Evolutionary conservation across 2,797 vertebrate genomes (phyloP), one percentile per base, ranked within the genome.

Genomic region (Tachyglossus aculeatus): DNA sequence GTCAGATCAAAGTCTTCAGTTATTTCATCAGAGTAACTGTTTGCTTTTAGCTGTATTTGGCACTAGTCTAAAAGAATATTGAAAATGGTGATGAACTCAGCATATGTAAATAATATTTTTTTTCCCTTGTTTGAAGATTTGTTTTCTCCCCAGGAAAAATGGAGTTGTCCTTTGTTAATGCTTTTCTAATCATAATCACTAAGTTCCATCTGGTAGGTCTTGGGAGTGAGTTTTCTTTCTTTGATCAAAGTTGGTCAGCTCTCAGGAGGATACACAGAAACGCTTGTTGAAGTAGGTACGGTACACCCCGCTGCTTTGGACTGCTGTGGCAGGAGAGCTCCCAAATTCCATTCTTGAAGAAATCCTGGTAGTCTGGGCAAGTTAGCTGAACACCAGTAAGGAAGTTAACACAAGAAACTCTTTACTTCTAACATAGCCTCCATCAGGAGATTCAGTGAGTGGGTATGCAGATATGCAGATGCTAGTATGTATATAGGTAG

Each of bases 61-160:
- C 78, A 80, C 72, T 37, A 53, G 34, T 83, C 86, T 86, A 72
- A 84, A 85, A 86, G 83, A 85, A 84, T 31, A 31, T 88, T 62
- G 71, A 87, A 88, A 86, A 83, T 84, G 21, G 62, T 74, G 81
- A 85, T 85, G 86, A 86, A 86, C 34, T 73, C 82, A 79, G 50
- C 68, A 56, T 65, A 33, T 70, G 72, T 82, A 81, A 89, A 83
- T 84, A 88, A 79, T 63, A 78, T 33, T 76, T 78, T 71, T 78
- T 41, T 51, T 73, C 56, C 78, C 81, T 77, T 84, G 67, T 74
- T 84, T 70, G 75, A 83, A 70, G 12, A 2, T 7, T 15, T 38
- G 19, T 27, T 11, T 19, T 21, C 62, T 78, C 83, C 70, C 78
- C 73, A 71, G 80, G 84, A 81, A 86, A 64, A 43, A 53, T 11